Percentiles rank a stretch among this genome's conserved stretches.
Evolutionary conservation across 92 coral and sea anemone genomes (phyloP).

Genomic region (Parazoanthus swiftii): DNA sequence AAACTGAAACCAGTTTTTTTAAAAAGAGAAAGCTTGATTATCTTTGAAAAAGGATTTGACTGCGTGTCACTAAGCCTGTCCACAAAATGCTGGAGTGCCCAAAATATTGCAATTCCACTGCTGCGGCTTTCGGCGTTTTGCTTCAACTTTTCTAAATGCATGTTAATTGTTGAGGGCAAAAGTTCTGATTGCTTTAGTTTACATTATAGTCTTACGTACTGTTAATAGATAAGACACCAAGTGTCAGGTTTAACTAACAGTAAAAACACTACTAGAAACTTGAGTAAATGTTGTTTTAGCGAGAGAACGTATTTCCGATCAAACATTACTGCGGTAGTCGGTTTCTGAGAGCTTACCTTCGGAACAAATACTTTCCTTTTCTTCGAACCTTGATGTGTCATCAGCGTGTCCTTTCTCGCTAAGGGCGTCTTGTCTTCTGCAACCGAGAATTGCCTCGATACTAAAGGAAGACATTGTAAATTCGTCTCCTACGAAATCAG

Average conservation of each 20-base stretch:
- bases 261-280: constrained; percentile 8
- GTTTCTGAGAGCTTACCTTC: constrained; percentile 29
- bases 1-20: no score
- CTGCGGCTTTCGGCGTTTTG: neutral
- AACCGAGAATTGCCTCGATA: constrained; percentile 73
- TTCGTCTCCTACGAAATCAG: neutral
- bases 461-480: constrained; percentile 73
- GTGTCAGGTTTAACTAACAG: neutral
- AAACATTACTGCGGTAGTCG: constrained; percentile 33
- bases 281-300: constrained; percentile 25
- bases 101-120: neutral
- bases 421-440: constrained; percentile 16
- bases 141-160: neutral
- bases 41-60: neutral
- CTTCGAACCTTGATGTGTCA: neutral
- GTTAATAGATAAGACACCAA: neutral
- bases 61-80: neutral
- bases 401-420: neutral
- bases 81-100: neutral
- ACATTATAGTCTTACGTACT: neutral
- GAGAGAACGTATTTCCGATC: constrained; percentile 30
- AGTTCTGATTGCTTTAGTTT: neutral
- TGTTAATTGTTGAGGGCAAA: neutral
- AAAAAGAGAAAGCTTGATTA: neutral
- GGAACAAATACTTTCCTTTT: constrained; percentile 33